Evolutionary conservation across 2,888 invertebrate species (phyloP).

Genomic region (Folsomia manolachei): DNA sequence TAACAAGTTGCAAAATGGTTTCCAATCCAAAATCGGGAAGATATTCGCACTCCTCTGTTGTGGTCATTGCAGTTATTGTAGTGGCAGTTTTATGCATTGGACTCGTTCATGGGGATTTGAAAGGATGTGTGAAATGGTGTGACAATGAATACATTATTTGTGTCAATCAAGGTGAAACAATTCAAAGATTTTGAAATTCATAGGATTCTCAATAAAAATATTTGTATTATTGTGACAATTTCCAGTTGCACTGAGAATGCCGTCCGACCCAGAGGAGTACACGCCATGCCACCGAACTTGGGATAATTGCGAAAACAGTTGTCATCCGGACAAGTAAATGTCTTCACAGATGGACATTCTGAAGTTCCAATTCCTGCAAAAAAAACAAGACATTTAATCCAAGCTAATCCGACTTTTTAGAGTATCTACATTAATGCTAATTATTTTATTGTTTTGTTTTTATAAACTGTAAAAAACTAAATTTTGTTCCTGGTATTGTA

Average conservation of each 20-base stretch:
- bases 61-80: background rate
- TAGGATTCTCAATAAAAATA: background rate
- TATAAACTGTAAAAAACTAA: background rate
- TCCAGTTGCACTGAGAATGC: constrained; percentile 13
- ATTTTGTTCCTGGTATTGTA: background rate
- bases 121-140: constrained; percentile 21
- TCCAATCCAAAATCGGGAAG: too few relatives aligned
- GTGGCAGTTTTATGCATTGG: background rate
- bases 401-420: background rate
- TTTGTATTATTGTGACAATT: background rate
- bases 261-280: constrained; percentile 5
- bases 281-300: constrained; percentile 7
- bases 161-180: constrained; percentile 17
- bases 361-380: too few relatives aligned
- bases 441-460: background rate
- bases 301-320: constrained; percentile 16
- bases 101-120: background rate
- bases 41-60: background rate
- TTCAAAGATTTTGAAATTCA: background rate
- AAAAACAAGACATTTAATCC: background rate
- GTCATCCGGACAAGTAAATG: constrained; percentile 4
- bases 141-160: constrained; percentile 7
- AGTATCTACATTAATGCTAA: too few relatives aligned
- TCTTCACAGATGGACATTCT: background rate
- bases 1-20: too few relatives aligned